These are phyloP conservation scores for Pheosia gnoma DNA, from an alignment of 2,888 invertebrate genomes.

Conservation along the genomic window DNA sequence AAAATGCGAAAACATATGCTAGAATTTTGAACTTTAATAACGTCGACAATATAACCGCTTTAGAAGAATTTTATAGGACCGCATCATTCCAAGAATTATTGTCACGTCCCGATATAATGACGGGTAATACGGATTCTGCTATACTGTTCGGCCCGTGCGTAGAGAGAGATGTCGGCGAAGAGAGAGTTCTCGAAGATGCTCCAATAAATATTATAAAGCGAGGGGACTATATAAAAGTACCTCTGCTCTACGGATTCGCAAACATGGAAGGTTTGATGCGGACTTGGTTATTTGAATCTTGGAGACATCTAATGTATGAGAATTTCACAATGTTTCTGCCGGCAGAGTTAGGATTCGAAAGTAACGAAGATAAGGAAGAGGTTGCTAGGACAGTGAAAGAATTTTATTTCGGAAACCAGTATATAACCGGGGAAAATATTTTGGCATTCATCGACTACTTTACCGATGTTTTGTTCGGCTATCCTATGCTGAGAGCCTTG, in stretches of 20 bases:
- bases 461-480: slow-evolving; percentile 59
- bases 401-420: slow-evolving; percentile 54
- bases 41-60: slow-evolving; percentile 45
- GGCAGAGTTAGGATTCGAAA: slow-evolving; percentile 47
- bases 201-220: slow-evolving; percentile 31
- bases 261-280: slow-evolving; percentile 51
- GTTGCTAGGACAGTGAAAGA: slow-evolving; percentile 41
- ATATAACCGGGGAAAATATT: slow-evolving; percentile 31
- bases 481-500: slow-evolving; percentile 44
- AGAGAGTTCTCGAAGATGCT: slow-evolving; percentile 28
- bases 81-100: slow-evolving; percentile 41
- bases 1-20: slow-evolving; percentile 55
- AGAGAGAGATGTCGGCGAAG: slow-evolving; percentile 42
- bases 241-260: slow-evolving; percentile 46
- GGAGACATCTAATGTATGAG: slow-evolving; percentile 45
- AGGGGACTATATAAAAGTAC: slow-evolving; percentile 31
- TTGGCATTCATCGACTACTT: slow-evolving; percentile 42
- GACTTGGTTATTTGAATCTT: slow-evolving; percentile 25
- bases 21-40: slow-evolving; percentile 43
- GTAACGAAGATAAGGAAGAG: slow-evolving; percentile 36
- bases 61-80: slow-evolving; percentile 59
- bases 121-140: slow-evolving; percentile 18
- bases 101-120: slow-evolving; percentile 13
- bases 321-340: slow-evolving; percentile 54
- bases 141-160: slow-evolving; percentile 45